Evolutionary conservation across 1,140 invertebrate species (phyloP).

Genomic region (Macrocentrus cingulum): DNA sequence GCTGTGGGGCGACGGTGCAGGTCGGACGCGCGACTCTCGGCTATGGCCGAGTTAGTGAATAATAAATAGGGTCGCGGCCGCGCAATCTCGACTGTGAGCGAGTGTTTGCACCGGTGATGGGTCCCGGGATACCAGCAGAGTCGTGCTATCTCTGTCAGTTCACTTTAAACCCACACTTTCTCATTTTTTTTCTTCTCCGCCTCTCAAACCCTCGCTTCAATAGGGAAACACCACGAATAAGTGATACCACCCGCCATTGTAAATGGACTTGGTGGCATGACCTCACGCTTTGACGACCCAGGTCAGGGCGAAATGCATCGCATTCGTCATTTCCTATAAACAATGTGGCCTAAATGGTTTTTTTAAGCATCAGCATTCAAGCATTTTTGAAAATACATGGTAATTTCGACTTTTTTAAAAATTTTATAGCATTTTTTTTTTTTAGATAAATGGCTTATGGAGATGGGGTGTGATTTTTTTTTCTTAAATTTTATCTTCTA

Average conservation of each 20-base stretch:
- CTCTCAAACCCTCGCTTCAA: conserved; percentile 15
- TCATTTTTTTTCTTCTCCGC: conserved; percentile 28
- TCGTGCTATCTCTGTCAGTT: conserved; percentile 6
- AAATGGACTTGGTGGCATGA: conserved; percentile 11
- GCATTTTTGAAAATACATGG: too few species aligned
- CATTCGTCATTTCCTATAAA: not conserved
- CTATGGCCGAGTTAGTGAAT: conserved; percentile 45
- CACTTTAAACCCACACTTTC: conserved; percentile 27
- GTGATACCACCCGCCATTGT: conserved; percentile 46
- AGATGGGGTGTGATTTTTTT: too few species aligned
- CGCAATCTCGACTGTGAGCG: conserved; percentile 51
- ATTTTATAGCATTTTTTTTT: too few species aligned
- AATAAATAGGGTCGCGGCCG: conserved; percentile 55
- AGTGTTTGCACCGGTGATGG: conserved; percentile 57
- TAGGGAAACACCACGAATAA: conserved; percentile 53
- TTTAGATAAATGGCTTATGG: too few species aligned
- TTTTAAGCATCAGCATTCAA: too few species aligned
- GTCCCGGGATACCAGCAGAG: conserved; percentile 37
- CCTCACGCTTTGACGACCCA: conserved; percentile 4
- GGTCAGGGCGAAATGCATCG: not conserved
- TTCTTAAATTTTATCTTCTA: too few species aligned
- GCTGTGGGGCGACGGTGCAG: not conserved
- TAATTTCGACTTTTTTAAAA: too few species aligned
- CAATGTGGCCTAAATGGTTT: too few species aligned
- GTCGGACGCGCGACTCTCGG: conserved; percentile 23